Evolutionary conservation across 2,113 vertebrate species (phyloP).

Genomic region (Notarius lentiginosus): DNA sequence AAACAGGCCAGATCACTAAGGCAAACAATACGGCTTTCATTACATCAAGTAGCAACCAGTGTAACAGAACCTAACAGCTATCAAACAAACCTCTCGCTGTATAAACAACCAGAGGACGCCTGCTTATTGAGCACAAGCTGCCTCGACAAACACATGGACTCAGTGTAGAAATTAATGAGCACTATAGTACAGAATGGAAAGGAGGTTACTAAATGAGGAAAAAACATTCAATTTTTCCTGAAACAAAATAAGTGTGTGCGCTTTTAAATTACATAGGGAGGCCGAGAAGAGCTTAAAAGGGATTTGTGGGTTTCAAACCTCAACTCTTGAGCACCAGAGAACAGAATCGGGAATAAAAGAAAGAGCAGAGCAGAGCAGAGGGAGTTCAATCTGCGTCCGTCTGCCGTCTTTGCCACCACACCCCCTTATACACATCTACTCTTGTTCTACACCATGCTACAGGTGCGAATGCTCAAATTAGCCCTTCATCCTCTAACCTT

Average conservation of each 20-base stretch:
- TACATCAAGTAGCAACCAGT: constrained; percentile 52
- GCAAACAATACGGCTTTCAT: constrained; percentile 62
- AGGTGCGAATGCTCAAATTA: constrained; percentile 44
- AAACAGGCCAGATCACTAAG: constrained; percentile 62
- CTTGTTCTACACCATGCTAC: constrained; percentile 37
- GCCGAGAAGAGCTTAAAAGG: constrained; percentile 23
- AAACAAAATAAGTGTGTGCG: constrained; percentile 14
- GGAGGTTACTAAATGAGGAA: constrained; percentile 1
- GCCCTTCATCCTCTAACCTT: constrained; percentile 17
- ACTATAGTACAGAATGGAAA: constrained; percentile 11
- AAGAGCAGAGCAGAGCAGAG: constrained; percentile 42
- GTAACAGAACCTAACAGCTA: constrained; percentile 33
- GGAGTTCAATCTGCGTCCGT: constrained; percentile 69
- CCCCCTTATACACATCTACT: constrained; percentile 36
- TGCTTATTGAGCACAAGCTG: not conserved
- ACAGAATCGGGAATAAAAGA: constrained; percentile 58
- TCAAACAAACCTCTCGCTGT: constrained; percentile 47
- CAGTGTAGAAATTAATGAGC: constrained; percentile 12
- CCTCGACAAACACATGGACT: not conserved
- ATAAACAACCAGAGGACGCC: constrained; percentile 41
- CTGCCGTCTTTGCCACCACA: constrained; percentile 58
- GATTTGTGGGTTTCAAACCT: constrained; percentile 39
- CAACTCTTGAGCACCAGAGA: constrained; percentile 42
- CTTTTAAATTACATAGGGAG: constrained; percentile 13
- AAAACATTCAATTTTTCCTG: constrained; percentile 1